phyloP scores from a whole-genome alignment of 2,113 vertebrate genomes.

The Pelecanus crispus region DNA sequence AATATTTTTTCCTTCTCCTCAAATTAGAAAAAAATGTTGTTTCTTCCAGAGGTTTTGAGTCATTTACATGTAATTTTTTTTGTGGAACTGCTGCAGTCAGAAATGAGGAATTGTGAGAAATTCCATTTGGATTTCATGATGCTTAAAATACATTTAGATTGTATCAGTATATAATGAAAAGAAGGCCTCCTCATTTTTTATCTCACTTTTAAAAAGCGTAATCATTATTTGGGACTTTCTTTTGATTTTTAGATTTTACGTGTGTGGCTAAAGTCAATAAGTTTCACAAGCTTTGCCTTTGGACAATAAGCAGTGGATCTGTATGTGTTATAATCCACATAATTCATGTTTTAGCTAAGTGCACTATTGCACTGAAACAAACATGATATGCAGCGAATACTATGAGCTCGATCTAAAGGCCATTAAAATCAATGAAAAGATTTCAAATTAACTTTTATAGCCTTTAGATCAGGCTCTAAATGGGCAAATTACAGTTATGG shows the following conservation, averaged over 20 bases:
- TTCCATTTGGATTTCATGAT: constrained; percentile 52
- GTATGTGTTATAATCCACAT: neutral
- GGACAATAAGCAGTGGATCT: neutral
- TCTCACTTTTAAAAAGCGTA: neutral
- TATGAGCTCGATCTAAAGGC: neutral
- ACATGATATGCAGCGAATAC: neutral
- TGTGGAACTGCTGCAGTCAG: neutral
- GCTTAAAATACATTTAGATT: constrained; percentile 18
- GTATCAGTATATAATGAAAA: neutral
- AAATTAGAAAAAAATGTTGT: constrained; percentile 5
- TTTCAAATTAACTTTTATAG: constrained; percentile 59
- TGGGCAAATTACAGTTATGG: constrained; percentile 53
- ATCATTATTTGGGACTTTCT: neutral
- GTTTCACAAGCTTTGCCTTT: neutral
- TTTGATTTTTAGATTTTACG: neutral
- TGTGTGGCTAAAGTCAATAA: neutral
- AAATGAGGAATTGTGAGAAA: constrained; percentile 31
- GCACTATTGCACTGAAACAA: constrained; percentile 25
- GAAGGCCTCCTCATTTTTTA: neutral
- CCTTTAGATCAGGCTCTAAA: constrained; percentile 58
- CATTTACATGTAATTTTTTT: constrained; percentile 1
- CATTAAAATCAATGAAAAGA: constrained; percentile 65
- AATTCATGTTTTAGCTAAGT: neutral
- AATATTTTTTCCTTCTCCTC: neutral
- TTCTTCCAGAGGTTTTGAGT: constrained; percentile 32